Percentiles rank a stretch among this genome's conserved stretches.
These are phyloP conservation scores for Urocyon cinereoargenteus DNA, from an alignment of 2,797 vertebrate genomes.

Conservation along the genomic window DNA sequence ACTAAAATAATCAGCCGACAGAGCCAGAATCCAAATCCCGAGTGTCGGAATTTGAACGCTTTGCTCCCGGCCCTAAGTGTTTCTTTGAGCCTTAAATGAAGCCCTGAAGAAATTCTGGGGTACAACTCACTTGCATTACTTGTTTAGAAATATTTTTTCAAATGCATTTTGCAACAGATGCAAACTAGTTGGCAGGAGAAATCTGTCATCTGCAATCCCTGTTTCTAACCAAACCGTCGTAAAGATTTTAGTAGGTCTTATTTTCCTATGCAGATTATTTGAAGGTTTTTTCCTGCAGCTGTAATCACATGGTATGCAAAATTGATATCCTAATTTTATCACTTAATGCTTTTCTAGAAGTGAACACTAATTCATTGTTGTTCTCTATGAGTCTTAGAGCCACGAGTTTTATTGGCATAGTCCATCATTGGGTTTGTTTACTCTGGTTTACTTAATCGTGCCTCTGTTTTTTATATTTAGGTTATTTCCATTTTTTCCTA, in stretches of 20 bases:
- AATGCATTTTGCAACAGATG: not conserved
- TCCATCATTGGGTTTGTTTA: not conserved
- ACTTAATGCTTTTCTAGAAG: not conserved
- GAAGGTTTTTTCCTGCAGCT: not conserved
- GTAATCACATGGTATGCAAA: not conserved
- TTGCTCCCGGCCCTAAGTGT: not conserved
- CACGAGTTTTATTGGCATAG: not conserved
- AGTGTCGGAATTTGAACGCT: not conserved
- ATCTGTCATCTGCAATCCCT: not conserved
- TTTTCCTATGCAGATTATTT: not conserved
- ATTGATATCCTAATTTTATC: not conserved
- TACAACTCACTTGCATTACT: not conserved
- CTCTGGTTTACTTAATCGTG: not conserved
- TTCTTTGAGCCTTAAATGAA: slow-evolving; percentile 5
- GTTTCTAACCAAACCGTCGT: not conserved
- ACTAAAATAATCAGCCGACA: not conserved
- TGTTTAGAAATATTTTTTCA: not conserved
- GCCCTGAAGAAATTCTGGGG: not conserved
- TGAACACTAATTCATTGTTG: slow-evolving; percentile 2
- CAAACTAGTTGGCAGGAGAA: not conserved
- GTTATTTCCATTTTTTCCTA: not conserved
- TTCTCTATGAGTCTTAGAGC: not conserved
- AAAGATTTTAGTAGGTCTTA: not conserved
- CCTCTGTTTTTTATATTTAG: not conserved
- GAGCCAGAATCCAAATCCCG: not conserved